Evolutionary conservation across 2,888 invertebrate species (phyloP), one percentile per base, ranked within the genome.

Genomic region (Carpatolechia fugitivella): DNA sequence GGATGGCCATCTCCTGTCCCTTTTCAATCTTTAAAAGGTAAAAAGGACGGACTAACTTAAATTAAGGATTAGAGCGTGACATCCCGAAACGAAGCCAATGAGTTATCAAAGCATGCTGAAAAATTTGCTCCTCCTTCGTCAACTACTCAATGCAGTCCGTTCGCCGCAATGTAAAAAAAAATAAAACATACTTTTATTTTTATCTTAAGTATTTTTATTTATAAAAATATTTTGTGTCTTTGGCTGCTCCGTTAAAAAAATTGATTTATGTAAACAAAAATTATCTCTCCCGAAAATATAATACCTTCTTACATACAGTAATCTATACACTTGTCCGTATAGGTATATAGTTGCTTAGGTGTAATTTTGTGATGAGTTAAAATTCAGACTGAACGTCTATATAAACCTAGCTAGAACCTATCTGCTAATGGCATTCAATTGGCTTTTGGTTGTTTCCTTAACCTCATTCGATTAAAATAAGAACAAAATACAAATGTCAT

Each of bases 151-250:
- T n/a, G n/a, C n/a, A n/a, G n/a, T n/a, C n/a, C n/a, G n/a, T n/a
- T n/a, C n/a, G n/a, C n/a, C n/a, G n/a, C n/a, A n/a, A n/a, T n/a
- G n/a, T n/a, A n/a, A n/a, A n/a, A n/a, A n/a, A n/a, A n/a, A 24
- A 24, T 4, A 24, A 24, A 24, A 24, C 24, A 24, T 24, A 6
- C 24, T 24, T 6, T 24, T 24, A 4, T 24, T 4, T 24, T 24
- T n/a, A n/a, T n/a, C n/a, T n/a, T n/a, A n/a, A 24, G 6, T 24
- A 24, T 6, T 7, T 41, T 61, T 65, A 60, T 64, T 62, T 60
- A 57, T 55, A 61, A 69, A 68, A 67, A 69, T 66, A 44, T 64
- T n/a, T 62, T 55, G 58, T 60, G 60, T 67, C 68, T 69, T 68
- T 67, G 69, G 68, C 65, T 56, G 58, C 58, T 56, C 52, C 54